phyloP scores from a whole-genome alignment of 2,113 vertebrate genomes.

The Hemichromis elongatus region DNA sequence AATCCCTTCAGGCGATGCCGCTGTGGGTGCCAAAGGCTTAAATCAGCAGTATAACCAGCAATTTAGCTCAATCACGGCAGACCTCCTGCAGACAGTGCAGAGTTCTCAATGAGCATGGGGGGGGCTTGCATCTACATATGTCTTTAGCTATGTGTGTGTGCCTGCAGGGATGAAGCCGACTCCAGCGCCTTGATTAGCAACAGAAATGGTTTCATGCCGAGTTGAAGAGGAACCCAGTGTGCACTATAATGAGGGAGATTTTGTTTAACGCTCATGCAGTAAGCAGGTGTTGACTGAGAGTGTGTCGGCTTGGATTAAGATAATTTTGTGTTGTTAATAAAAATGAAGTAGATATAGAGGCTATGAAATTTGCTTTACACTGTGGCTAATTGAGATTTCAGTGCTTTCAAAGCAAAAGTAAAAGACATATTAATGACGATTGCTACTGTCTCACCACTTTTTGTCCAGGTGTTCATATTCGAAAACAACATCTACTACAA shows the following conservation, averaged over 20 bases:
- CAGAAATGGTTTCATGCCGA: not conserved
- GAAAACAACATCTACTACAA: conserved; percentile 99
- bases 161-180: not conserved
- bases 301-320: conserved; percentile 12
- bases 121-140: not conserved
- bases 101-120: not conserved
- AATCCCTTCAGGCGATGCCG: not conserved
- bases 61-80: not conserved
- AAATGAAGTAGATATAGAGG: not conserved
- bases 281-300: conserved; percentile 23
- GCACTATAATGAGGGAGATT: conserved; percentile 25
- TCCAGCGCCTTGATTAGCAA: not conserved
- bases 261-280: not conserved
- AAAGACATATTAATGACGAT: not conserved
- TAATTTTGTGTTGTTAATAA: not conserved
- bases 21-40: not conserved
- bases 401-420: not conserved
- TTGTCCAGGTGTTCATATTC: conserved; percentile 90
- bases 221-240: conserved; percentile 10
- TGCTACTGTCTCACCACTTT: not conserved
- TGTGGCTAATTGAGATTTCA: not conserved
- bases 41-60: not conserved
- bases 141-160: not conserved
- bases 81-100: not conserved
- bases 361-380: not conserved